These are phyloP conservation scores for Glyptemys insculpta DNA, from an alignment of 2,797 vertebrate genomes.

Conservation along the genomic window DNA sequence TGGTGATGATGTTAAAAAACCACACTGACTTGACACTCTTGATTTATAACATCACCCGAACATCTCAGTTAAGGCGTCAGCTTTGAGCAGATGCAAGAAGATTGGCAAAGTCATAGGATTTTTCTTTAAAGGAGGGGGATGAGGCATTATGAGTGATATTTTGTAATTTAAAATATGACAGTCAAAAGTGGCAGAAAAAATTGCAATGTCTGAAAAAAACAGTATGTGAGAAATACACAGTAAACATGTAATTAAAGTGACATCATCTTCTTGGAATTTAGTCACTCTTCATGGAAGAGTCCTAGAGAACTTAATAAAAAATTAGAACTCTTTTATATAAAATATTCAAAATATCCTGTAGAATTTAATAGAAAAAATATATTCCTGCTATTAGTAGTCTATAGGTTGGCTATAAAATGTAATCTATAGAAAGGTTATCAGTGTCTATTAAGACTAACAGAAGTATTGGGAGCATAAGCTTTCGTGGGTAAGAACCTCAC, in stretches of 20 bases:
- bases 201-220: not conserved
- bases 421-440: fast-evolving
- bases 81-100: not conserved
- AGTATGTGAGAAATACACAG: not conserved
- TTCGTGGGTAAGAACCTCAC: too few species aligned
- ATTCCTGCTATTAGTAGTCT: not conserved
- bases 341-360: not conserved
- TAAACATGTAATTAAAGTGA: not conserved
- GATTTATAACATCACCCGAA: not conserved
- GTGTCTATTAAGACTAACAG: not conserved
- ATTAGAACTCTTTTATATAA: not conserved
- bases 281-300: not conserved
- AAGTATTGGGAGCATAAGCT: too few species aligned
- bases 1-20: not conserved
- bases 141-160: not conserved
- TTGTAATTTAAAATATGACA: not conserved
- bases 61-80: not conserved
- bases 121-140: not conserved
- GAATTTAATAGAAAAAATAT: not conserved
- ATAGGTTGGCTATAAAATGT: not conserved
- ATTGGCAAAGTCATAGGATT: not conserved
- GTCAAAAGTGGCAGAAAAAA: not conserved
- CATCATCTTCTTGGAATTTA: not conserved
- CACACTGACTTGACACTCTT: not conserved
- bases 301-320: not conserved